Evolutionary conservation across 1,140 invertebrate species (phyloP), one percentile per base, ranked within the genome.

Genomic region (Fopius arisanus): DNA sequence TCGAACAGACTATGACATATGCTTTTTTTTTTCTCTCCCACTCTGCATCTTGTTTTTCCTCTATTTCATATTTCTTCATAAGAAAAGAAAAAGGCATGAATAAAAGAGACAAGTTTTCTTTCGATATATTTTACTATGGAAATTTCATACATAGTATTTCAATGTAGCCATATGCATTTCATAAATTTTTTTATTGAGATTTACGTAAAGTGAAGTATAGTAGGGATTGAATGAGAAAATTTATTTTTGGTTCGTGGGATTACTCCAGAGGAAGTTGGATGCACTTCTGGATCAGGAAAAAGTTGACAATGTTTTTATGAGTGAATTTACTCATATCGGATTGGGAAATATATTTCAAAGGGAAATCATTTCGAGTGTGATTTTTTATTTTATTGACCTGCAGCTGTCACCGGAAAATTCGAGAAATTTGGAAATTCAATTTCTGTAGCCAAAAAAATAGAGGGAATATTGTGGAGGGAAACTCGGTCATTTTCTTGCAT

Each of bases 1-100:
- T 73, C 72, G 72, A 73, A 73, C 41, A 73, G 51, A 54, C 66
- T 37, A 68, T 51, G 48, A 73, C 72, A 68, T 68, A 73, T 68
- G 65, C 54, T 48, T 70, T 14, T 65, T 65, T 65, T 19, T 59
- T 33, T 28, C 28, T n/a, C 28, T n/a, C 12, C 23, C 14, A 10
- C 21, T 0, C 6, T 26, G 10, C 14, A 48, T 26, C 14, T 19
- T 3, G 19, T 59, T 51, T 51, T 16, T 9, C 23, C 12, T 26
- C 7, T 59, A 26, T 59, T 59, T 59, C 23, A 26, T 59, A 28
- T 59, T 59, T 59, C 54, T 67, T 66, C 70, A 67, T 41, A 67
- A 67, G 29, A 33, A 67, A 59, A 26, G 37, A 12, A 28, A 41
- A 19, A n/a, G 43, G n/a, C 43, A 68, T 41, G 43, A 68, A 68